Evolutionary conservation across 1,140 invertebrate genomes (phyloP).

Genomic region (Palaemon carinicauda): DNA sequence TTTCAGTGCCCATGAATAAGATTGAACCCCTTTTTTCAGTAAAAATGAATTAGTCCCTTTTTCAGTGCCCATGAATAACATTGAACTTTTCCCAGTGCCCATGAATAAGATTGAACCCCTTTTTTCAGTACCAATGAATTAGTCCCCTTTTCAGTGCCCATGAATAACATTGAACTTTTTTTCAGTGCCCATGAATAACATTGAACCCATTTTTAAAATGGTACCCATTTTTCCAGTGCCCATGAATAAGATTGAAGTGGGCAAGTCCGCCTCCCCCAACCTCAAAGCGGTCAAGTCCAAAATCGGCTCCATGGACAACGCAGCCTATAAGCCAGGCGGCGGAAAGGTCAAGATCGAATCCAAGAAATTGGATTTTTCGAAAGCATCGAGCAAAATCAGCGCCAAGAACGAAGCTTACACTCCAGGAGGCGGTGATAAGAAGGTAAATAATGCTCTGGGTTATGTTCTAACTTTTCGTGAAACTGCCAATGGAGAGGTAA

Average conservation of each 20-base stretch:
- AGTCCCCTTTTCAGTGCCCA: no score
- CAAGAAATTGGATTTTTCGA: slow-evolving; percentile 84
- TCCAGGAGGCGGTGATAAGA: slow-evolving; percentile 89
- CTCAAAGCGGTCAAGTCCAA: slow-evolving; percentile 90
- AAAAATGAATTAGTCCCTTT: no score
- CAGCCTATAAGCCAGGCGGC: slow-evolving; percentile 80
- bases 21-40: no score
- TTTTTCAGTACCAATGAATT: no score
- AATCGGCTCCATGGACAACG: slow-evolving; percentile 93
- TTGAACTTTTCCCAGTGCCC: no score
- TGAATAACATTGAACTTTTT: no score
- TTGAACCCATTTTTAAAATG: no score
- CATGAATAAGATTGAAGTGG: slow-evolving; percentile 93
- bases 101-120: no score
- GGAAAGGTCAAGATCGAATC: slow-evolving; percentile 91
- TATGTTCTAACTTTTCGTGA: background rate
- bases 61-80: no score
- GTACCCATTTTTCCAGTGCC: slow-evolving; percentile 81
- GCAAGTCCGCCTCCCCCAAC: slow-evolving; percentile 87
- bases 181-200: no score
- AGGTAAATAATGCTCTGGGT: slow-evolving; percentile 71
- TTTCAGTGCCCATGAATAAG: no score
- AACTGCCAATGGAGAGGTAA: no score
- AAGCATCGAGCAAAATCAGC: slow-evolving; percentile 82
- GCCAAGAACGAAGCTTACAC: slow-evolving; percentile 91